phyloP scores from a whole-genome alignment of 2,888 invertebrate genomes.

The Thymelicus acteon region DNA sequence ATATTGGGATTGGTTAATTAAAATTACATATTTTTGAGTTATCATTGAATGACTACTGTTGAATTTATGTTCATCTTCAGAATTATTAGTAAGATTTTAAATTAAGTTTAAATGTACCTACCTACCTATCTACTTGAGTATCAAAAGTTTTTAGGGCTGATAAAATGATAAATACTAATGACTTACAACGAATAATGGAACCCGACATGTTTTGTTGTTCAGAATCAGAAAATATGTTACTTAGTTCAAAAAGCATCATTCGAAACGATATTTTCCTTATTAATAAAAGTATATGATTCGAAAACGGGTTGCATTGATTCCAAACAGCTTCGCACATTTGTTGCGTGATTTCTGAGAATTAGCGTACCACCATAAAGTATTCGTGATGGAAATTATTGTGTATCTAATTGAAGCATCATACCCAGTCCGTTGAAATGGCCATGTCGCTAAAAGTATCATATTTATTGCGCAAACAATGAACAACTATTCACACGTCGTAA shows the following conservation, averaged over 20 bases:
- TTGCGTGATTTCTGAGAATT: slow-evolving; percentile 69
- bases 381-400: slow-evolving; percentile 72
- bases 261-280: background rate
- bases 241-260: too few relatives aligned
- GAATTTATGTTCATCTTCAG: background rate
- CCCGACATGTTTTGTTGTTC: too few relatives aligned
- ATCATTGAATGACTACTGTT: slow-evolving; percentile 20
- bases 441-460: slow-evolving; percentile 33
- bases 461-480: slow-evolving; percentile 41
- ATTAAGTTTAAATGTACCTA: too few relatives aligned
- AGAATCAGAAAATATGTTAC: too few relatives aligned
- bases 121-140: too few relatives aligned
- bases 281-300: background rate
- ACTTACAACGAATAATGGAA: too few relatives aligned
- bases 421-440: slow-evolving; percentile 42
- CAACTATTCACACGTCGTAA: slow-evolving; percentile 34
- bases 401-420: slow-evolving; percentile 76
- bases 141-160: too few relatives aligned
- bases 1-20: slow-evolving; percentile 11
- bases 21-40: slow-evolving; percentile 7
- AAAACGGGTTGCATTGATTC: slow-evolving; percentile 26
- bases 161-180: too few relatives aligned
- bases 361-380: slow-evolving; percentile 59
- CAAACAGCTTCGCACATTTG: slow-evolving; percentile 53
- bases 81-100: background rate